These are phyloP conservation scores for Heliothis peltigera DNA, from an alignment of 2,888 invertebrate genomes.

Conservation along the genomic window DNA sequence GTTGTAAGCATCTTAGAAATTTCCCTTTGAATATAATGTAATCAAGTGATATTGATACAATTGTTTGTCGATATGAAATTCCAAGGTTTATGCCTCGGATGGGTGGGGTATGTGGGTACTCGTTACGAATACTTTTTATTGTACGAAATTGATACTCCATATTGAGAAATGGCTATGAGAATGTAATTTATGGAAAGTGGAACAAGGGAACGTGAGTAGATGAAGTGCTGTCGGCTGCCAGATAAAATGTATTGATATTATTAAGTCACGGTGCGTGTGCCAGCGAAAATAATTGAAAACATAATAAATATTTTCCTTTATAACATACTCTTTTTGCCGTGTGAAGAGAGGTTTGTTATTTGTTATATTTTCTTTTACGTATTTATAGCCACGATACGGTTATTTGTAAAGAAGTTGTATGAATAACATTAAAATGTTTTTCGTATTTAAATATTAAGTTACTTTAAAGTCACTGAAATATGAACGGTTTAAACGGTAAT, in stretches of 20 bases:
- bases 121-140: conserved; percentile 45
- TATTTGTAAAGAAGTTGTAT: neutral
- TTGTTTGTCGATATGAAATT: conserved; percentile 59
- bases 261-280: neutral
- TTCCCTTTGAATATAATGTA: conserved; percentile 49
- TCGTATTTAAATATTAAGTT: too few species aligned
- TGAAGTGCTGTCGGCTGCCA: conserved; percentile 24
- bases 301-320: neutral
- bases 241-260: conserved; percentile 11
- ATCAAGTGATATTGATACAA: conserved; percentile 53
- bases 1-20: conserved; percentile 60
- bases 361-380: neutral
- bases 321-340: neutral
- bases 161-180: conserved; percentile 25
- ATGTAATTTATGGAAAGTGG: conserved; percentile 50
- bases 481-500: too few species aligned
- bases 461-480: too few species aligned
- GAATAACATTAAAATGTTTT: too few species aligned
- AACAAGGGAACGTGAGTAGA: conserved; percentile 11
- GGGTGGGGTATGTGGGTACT: conserved; percentile 21
- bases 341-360: neutral
- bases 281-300: conserved; percentile 7
- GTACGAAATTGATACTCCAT: conserved; percentile 33
- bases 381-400: neutral
- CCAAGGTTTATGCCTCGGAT: conserved; percentile 41